Conservation (phyloP, 2,888 invertebrate genomes). For the Temnothorax ravouxi region DNA sequence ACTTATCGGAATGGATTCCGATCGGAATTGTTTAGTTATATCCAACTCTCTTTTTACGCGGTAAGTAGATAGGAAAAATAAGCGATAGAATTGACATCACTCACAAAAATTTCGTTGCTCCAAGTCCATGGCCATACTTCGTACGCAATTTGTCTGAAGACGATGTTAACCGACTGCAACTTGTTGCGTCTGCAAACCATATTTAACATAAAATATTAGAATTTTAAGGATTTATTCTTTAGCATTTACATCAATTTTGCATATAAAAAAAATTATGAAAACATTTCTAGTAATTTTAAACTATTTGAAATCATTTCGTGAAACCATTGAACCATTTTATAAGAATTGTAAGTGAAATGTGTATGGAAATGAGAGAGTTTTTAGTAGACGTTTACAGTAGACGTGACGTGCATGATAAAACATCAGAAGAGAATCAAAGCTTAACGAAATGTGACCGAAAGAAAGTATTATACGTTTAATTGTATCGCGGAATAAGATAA, state of each 20-base stretch:
- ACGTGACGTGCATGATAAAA: too few relatives aligned
- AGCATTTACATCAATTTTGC: neutral
- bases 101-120: neutral
- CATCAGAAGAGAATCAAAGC: too few relatives aligned
- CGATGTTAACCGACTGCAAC: neutral
- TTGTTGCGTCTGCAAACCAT: neutral
- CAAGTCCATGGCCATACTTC: neutral
- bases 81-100: neutral
- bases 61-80: neutral
- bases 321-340: neutral
- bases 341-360: too few relatives aligned
- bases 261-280: neutral
- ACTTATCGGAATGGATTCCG: too few relatives aligned
- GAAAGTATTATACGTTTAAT: too few relatives aligned
- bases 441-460: too few relatives aligned
- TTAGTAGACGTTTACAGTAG: too few relatives aligned
- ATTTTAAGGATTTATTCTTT: neutral
- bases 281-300: neutral
- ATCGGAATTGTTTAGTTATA: too few relatives aligned
- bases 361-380: too few relatives aligned
- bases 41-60: too few relatives aligned
- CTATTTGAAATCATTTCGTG: neutral
- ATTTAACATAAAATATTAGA: neutral
- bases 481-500: too few relatives aligned
- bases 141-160: neutral